Evolutionary conservation across 2,797 vertebrate species (phyloP).

Genomic region (Leptodactylus fallax): DNA sequence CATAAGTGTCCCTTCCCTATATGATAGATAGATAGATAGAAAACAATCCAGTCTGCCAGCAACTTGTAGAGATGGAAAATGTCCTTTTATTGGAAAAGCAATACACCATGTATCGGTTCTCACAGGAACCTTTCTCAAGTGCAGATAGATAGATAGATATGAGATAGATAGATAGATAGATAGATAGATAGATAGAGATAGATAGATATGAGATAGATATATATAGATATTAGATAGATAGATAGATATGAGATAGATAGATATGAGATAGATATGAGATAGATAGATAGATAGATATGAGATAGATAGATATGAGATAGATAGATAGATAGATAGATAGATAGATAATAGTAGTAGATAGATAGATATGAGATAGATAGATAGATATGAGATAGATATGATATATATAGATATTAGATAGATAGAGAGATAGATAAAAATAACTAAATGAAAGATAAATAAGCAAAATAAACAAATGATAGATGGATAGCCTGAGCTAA

Average conservation of each 20-base stretch:
- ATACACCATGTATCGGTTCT: no score
- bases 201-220: neutral
- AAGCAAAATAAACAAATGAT: no score
- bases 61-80: no score
- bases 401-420: neutral
- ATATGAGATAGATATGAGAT: neutral
- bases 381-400: neutral
- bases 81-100: no score
- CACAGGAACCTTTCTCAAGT: no score
- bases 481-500: neutral
- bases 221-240: neutral
- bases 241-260: neutral
- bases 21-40: no score
- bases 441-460: neutral
- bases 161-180: neutral
- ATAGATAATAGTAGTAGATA: no score
- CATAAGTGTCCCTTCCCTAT: no score
- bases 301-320: neutral
- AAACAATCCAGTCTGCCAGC: no score
- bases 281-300: slow-evolving; percentile 2
- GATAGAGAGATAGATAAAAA: neutral
- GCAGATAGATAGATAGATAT: neutral
- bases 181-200: neutral
- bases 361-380: neutral
- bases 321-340: slow-evolving; percentile 8